Evolutionary conservation across 2,888 invertebrate species (phyloP), one percentile per base, ranked within the genome.

Genomic region (Noctuana brunneofusca): DNA sequence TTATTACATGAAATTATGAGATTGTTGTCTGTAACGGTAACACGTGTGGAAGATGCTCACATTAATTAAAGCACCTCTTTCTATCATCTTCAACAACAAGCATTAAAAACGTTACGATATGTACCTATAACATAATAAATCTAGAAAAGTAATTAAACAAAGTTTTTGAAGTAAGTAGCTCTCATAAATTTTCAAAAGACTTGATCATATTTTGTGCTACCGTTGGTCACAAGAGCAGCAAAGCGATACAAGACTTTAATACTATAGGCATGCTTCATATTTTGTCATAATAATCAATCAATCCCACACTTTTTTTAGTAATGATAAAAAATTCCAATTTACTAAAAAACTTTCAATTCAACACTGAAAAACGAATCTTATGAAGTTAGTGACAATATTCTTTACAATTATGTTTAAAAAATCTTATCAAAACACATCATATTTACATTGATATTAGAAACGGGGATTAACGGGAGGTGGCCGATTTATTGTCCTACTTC

Each of bases 1-100:
- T 63, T 56, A 63, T 56, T 55, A 50, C 62, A 2, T 30, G 24
- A 49, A 56, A 62, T 62, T 49, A 55, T 41, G 62, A 55, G 48
- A 54, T 8, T 48, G 38, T 50, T 63, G 12, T 50, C 27, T 50
- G 55, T 18, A 43, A 63, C 12, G 16, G 50, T 56, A 56, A 50
- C 62, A 56, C 14, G 50, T 56, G 62, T 55, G 30, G 14, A 56
- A 49, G 50, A 46, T 56, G 48, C 27, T 30, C 30, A 38, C 14
- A 55, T 57, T 57, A 35, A 57, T 48, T 57, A 35, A 55, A 55
- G 24, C 38, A 41, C 54, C 32, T 48, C 32, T 56, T 57, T 46
- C 18, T 24, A 46, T 9, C 24, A 32, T 57, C 48, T 35, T 14
- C 3, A 32, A 32, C 18, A 14, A 48, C 8, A 48, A 58, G 49